Base-by-base conservation (phyloP, 2,888 invertebrate species). In the Pseudoips prasinana region DNA sequence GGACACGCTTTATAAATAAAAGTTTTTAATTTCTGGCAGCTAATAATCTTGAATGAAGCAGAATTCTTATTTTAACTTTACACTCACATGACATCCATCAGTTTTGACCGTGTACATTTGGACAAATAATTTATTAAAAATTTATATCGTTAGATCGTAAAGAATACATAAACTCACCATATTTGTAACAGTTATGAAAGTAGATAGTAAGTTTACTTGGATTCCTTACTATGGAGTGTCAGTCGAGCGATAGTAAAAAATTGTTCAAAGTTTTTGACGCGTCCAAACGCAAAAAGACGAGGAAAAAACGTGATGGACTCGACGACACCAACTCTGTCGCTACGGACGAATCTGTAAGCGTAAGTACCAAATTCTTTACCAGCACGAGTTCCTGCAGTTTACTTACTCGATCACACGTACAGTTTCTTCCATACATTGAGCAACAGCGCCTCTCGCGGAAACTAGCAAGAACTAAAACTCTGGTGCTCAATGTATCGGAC, bases 221-320 rank as follows among this genome's bases (percentile, higher is more conserved):
- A 14, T 14, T 14, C 14, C 14, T 58, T 73, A 40, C 58, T 62
- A 87, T 88, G 87, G 87, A 86, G 63, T 76, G 79, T 73, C 75
- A 82, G 58, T 29, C 73, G 46, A 73, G 71, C 62, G 85, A 86
- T 71, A 84, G 82, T 54, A 85, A 85, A 67, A 85, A 82, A 75
- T 46, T 86, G 46, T 72, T 75, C 38, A 77, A 85, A 69, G 83
- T 85, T 47, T 86, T 80, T 40, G 87, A 87, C 33, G 76, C 77
- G 7, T 62, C 87, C 7, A 79, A 78, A 57, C 64, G 69, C 14
- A 84, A 76, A 41, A 66, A 68, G 9, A 56, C 59, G 5, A 69
- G 63, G 45, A 86, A 75, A 52, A 83, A 73, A 49, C 64, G 61
- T 4, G 77, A 81, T 2, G 73, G 66, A 10, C 43, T 56, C 8